Evolutionary conservation across 2,113 vertebrate genomes (phyloP).

Genomic region (Tachuris rubrigastra): DNA sequence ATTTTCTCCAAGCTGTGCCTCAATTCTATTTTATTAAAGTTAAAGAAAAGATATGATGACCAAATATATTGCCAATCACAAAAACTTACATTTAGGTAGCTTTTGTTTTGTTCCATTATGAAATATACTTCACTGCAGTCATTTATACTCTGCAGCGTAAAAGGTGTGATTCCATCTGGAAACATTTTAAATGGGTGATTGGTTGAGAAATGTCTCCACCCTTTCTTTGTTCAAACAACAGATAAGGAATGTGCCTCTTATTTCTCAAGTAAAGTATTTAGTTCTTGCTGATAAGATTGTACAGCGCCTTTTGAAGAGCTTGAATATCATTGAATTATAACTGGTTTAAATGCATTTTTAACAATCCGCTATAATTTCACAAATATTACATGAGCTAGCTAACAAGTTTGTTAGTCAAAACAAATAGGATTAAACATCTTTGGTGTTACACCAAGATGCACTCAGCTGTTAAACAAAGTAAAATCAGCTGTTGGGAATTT

Average conservation of each 20-base stretch:
- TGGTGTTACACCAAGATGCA: background rate
- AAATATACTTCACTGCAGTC: background rate
- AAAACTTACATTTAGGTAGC: background rate
- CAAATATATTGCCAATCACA: background rate
- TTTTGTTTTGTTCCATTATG: background rate
- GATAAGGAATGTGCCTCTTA: slow-evolving; percentile 9
- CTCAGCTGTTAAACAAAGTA: background rate
- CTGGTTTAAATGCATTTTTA: background rate
- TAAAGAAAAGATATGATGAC: background rate
- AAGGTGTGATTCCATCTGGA: slow-evolving; percentile 27
- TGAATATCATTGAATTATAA: background rate
- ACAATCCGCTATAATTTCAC: background rate
- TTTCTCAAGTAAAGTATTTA: background rate
- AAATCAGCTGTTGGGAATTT: background rate
- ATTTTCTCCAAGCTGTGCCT: background rate
- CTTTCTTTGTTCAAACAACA: background rate
- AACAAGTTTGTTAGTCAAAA: background rate
- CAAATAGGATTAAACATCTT: background rate
- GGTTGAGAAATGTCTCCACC: slow-evolving; percentile 2
- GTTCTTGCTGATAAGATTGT: background rate
- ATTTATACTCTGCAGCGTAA: background rate
- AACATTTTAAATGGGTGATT: background rate
- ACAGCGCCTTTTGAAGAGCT: slow-evolving; percentile 7
- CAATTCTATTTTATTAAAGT: background rate
- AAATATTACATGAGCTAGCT: background rate